A percentile compares a stretch with the other conserved stretches of the same genome.
These are phyloP conservation scores for Istiophorus platypterus DNA, from an alignment of 2,113 vertebrate species.

Conservation along the genomic window DNA sequence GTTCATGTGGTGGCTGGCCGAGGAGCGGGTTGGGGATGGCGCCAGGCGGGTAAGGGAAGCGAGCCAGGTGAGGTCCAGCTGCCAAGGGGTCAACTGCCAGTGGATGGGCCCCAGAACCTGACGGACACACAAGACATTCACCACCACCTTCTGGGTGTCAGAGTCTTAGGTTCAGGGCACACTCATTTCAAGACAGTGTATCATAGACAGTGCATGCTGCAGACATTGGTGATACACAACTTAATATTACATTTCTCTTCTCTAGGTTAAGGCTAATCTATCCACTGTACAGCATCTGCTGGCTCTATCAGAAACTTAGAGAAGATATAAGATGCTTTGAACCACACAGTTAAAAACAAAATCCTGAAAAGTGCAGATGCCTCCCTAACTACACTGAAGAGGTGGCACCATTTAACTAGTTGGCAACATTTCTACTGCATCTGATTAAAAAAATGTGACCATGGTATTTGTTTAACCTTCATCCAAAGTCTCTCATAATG, in stretches of 20 bases:
- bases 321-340: neutral
- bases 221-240: conserved; percentile 36
- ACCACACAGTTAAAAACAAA: too few relatives aligned
- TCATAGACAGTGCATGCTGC: conserved; percentile 55
- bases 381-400: neutral
- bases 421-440: too few relatives aligned
- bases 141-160: conserved; percentile 86
- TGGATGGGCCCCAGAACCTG: conserved; percentile 95
- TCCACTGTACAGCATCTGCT: conserved; percentile 4
- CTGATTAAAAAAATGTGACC: too few relatives aligned
- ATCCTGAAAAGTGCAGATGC: neutral
- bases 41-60: conserved; percentile 96
- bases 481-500: too few relatives aligned
- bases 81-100: conserved; percentile 90
- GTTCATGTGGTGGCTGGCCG: conserved; percentile 94
- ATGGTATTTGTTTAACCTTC: too few relatives aligned
- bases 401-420: neutral
- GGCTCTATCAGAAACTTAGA: neutral
- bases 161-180: conserved; percentile 75
- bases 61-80: conserved; percentile 94
- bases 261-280: conserved; percentile 40
- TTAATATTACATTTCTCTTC: conserved; percentile 33
- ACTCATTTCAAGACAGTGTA: conserved; percentile 55
- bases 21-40: conserved; percentile 95
- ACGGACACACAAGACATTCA: conserved; percentile 87